These are phyloP conservation scores for Potamarius usumacintae DNA, from an alignment of 2,113 vertebrate genomes.

Conservation along the genomic window DNA sequence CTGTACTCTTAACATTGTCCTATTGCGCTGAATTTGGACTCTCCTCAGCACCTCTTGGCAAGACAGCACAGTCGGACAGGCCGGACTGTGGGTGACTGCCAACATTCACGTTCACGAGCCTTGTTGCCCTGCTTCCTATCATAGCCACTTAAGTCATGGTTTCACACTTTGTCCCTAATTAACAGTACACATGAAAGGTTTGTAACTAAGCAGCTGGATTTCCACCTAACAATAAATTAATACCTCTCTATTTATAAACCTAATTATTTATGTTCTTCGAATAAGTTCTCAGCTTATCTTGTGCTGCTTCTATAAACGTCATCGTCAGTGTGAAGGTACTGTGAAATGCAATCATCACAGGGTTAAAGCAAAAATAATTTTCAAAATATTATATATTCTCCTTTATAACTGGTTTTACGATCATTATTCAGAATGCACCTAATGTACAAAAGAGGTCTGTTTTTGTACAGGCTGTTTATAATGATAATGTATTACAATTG, in stretches of 20 bases:
- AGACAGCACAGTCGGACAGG: slow-evolving; percentile 3
- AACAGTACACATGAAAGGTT: not conserved
- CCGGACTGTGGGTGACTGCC: not conserved
- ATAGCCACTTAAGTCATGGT: not conserved
- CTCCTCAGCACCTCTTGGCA: slow-evolving; percentile 27
- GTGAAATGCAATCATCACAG: not conserved
- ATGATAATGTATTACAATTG: not conserved
- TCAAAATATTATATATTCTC: not conserved
- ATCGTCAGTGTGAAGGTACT: not conserved
- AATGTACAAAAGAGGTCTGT: not conserved
- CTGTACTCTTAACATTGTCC: slow-evolving; percentile 1
- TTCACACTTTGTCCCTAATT: not conserved
- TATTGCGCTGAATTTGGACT: not conserved
- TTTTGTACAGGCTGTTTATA: not conserved
- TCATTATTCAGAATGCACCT: not conserved
- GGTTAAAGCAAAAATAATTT: too few relatives aligned
- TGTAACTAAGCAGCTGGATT: not conserved
- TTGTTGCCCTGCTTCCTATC: not conserved
- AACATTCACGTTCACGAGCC: not conserved
- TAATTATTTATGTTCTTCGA: not conserved
- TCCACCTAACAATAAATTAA: not conserved
- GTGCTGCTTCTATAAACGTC: not conserved
- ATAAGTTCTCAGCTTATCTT: not conserved
- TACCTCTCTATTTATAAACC: slow-evolving; percentile 17
- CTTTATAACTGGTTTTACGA: not conserved